Evolutionary conservation across 1,140 invertebrate species (phyloP).

Genomic region (Orchesella cincta): DNA sequence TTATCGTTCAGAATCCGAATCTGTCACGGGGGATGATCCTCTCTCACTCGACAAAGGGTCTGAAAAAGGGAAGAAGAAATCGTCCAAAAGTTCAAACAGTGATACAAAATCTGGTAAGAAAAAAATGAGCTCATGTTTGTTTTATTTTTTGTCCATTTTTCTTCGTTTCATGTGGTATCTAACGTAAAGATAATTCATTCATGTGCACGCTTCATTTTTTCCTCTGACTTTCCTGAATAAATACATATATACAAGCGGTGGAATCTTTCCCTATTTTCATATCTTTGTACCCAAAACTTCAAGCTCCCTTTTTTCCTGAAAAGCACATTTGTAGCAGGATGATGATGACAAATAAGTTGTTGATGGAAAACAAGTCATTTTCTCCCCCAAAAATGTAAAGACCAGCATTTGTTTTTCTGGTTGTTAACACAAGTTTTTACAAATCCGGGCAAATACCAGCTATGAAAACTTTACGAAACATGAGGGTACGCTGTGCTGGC

Average conservation of each 20-base stretch:
- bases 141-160: not conserved
- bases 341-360: not conserved
- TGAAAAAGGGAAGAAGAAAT: constrained; percentile 49
- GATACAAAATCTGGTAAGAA: constrained; percentile 47
- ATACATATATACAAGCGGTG: too few relatives aligned
- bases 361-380: constrained; percentile 9
- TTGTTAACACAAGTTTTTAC: not conserved
- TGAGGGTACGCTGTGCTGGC: too few relatives aligned
- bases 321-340: not conserved
- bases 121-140: not conserved
- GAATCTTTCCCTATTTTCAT: not conserved
- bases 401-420: not conserved
- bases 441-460: too few relatives aligned
- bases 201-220: too few relatives aligned
- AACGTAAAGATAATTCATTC: not conserved
- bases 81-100: constrained; percentile 49
- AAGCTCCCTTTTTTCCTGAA: not conserved
- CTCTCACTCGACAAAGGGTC: constrained; percentile 46
- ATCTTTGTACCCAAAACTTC: not conserved
- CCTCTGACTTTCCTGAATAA: constrained; percentile 7
- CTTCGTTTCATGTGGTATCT: not conserved
- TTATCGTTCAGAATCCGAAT: constrained; percentile 48
- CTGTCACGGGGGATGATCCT: constrained; percentile 49
- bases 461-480: too few relatives aligned
- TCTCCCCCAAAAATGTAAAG: not conserved